phyloP scores from a whole-genome alignment of 2,888 invertebrate species.

The Stictocephala bisonia region DNA sequence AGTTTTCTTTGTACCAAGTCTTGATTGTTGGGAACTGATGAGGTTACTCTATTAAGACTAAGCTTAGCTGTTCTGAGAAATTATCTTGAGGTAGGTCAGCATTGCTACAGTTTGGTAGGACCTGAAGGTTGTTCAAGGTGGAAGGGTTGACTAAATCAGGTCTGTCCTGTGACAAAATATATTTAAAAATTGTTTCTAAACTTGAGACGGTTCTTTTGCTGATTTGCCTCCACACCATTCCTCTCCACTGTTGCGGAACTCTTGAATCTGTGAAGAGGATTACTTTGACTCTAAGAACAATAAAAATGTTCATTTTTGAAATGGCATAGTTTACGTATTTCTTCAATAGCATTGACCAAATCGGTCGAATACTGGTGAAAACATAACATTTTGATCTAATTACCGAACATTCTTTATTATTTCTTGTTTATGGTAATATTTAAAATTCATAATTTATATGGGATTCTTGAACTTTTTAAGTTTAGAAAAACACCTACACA shows the following conservation, averaged over 20 bases:
- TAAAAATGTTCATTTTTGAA: constrained; percentile 26
- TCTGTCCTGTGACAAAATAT: constrained; percentile 1
- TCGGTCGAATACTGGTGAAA: too few relatives aligned
- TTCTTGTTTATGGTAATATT: too few relatives aligned
- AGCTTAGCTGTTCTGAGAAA: too few relatives aligned
- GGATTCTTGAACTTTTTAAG: too few relatives aligned
- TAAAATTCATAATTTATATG: too few relatives aligned
- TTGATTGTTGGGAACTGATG: not conserved
- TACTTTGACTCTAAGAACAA: constrained; percentile 24
- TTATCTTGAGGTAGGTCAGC: too few relatives aligned
- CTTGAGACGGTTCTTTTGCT: constrained; percentile 26
- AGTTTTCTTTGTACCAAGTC: not conserved
- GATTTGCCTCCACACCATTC: constrained; percentile 26
- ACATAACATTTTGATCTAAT: too few relatives aligned
- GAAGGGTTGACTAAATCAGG: not conserved
- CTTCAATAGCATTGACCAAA: too few relatives aligned
- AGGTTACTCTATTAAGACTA: not conserved
- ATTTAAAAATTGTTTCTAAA: constrained; percentile 4
- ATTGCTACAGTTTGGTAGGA: too few relatives aligned
- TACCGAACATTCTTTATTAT: too few relatives aligned
- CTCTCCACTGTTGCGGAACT: constrained; percentile 30
- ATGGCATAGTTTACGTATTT: constrained; percentile 30
- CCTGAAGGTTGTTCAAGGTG: not conserved
- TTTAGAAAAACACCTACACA: too few relatives aligned
- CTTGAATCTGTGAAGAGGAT: constrained; percentile 27